A percentile compares a stretch with the other conserved stretches of the same genome.
These are phyloP conservation scores for Myripristis murdjan DNA, from an alignment of 2,797 vertebrate species.

Conservation along the genomic window DNA sequence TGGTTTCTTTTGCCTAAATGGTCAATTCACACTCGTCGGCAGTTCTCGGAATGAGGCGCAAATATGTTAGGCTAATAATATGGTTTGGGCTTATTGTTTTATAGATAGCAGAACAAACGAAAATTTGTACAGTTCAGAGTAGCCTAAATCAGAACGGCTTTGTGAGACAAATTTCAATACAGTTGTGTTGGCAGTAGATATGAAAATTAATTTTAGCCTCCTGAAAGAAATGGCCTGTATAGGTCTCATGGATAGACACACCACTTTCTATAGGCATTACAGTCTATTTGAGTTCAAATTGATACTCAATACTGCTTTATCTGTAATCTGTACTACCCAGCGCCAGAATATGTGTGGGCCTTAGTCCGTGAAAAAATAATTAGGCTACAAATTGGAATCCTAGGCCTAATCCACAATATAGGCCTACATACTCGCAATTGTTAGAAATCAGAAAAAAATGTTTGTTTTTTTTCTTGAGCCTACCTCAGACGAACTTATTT, in stretches of 20 bases:
- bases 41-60: not conserved
- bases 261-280: too few relatives aligned
- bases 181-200: not conserved
- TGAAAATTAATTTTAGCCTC: not conserved
- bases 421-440: not conserved
- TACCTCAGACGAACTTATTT: conserved; percentile 62
- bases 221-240: not conserved
- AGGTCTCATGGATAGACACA: too few relatives aligned
- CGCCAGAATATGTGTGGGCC: not conserved
- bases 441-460: not conserved
- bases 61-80: not conserved
- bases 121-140: not conserved
- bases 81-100: too few relatives aligned
- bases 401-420: not conserved
- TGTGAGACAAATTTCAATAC: not conserved
- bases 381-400: not conserved
- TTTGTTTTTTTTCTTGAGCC: conserved; percentile 31
- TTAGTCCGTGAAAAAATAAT: not conserved
- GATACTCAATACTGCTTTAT: too few relatives aligned
- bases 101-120: too few relatives aligned
- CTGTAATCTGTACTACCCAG: too few relatives aligned
- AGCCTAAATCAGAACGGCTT: not conserved
- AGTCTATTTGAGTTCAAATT: too few relatives aligned
- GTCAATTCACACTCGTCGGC: not conserved
- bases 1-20: not conserved